A percentile compares a stretch with the other conserved stretches of the same genome.
phyloP scores from a whole-genome alignment of 2,797 vertebrate species.

The Hipposideros larvatus region DNA sequence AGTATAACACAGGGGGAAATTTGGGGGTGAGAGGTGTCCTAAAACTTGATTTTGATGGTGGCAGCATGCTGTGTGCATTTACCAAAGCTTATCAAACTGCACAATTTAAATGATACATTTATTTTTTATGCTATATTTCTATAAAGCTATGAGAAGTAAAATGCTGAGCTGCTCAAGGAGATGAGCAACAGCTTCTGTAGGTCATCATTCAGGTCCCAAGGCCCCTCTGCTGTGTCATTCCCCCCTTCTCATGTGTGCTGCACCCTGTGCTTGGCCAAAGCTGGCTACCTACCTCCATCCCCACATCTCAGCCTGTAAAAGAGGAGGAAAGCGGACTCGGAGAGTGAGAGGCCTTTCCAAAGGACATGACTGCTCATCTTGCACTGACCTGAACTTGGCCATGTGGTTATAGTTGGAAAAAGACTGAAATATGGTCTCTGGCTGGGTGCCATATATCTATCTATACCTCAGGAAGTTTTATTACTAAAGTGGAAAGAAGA shows the following conservation, averaged over 20 bases:
- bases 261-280: background rate
- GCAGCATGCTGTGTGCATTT: background rate
- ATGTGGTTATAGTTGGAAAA: background rate
- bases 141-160: background rate
- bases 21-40: background rate
- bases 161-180: background rate
- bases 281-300: background rate
- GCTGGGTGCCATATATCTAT: background rate
- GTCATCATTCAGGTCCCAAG: background rate
- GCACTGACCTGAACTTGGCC: background rate
- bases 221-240: background rate
- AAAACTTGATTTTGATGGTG: background rate
- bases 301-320: background rate
- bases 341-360: background rate
- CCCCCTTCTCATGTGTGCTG: fast-evolving
- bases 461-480: background rate
- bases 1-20: background rate
- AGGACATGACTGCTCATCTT: background rate
- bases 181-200: background rate
- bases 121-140: background rate
- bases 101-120: background rate
- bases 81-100: background rate
- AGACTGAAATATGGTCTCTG: background rate
- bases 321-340: background rate
- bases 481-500: background rate